Percentiles rank a stretch among this genome's conserved stretches.
phyloP scores from a whole-genome alignment of 2,888 invertebrate species.

The Pherbina coryleti region DNA sequence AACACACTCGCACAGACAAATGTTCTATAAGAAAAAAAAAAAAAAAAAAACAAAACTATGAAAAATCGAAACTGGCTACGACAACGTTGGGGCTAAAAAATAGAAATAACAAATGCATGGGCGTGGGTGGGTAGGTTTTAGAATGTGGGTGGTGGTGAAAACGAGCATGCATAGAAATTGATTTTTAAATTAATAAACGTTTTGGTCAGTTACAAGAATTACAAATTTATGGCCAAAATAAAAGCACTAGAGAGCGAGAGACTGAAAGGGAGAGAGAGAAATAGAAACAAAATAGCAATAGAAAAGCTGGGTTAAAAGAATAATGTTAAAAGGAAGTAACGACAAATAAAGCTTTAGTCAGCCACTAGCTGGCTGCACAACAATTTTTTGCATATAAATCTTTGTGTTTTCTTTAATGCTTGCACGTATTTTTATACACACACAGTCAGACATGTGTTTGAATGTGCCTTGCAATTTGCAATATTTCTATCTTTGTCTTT shows the following conservation, averaged over 20 bases:
- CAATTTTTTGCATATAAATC: conserved; percentile 59
- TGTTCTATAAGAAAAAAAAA: conserved; percentile 11
- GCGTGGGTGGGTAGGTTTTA: not conserved
- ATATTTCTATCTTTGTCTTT: conserved; percentile 29
- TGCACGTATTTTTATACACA: not conserved
- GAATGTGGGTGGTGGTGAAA: not conserved
- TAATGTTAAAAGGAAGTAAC: not conserved
- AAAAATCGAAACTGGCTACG: not conserved
- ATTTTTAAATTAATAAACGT: conserved; percentile 66
- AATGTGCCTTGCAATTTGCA: conserved; percentile 6
- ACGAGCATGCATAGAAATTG: conserved; percentile 53
- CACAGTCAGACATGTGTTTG: not conserved
- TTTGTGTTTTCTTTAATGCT: conserved; percentile 53
- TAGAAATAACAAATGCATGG: not conserved
- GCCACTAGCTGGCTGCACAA: not conserved
- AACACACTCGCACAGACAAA: conserved; percentile 31
- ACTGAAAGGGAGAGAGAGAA: not conserved
- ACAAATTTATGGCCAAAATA: conserved; percentile 59
- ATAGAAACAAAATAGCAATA: not conserved
- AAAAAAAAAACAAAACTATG: conserved; percentile 15
- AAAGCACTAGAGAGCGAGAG: not conserved
- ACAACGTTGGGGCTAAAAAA: not conserved
- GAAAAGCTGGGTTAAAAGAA: too few species aligned
- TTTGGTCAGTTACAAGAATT: conserved; percentile 60
- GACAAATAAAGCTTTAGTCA: not conserved